Base-by-base conservation (phyloP, 1,140 invertebrate species). In the Papilio aristodemus region DNA sequence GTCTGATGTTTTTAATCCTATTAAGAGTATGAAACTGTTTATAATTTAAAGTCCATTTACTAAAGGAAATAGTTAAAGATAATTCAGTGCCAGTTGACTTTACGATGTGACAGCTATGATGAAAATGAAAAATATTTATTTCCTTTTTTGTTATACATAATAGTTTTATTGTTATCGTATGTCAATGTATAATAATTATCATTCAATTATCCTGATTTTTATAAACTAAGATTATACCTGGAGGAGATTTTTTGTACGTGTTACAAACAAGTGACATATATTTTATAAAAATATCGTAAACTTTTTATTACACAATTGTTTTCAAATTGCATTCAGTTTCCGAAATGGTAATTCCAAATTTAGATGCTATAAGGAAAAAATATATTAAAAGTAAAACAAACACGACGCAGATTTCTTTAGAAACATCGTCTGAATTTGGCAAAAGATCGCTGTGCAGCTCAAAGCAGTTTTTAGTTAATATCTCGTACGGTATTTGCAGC, bases 401-500 rank as follows among this genome's bases (percentile, higher is more conserved):
- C 19, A 38, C 63, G n/a, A 66, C 22, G 10, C 14, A 41, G 36
- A 27, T 71, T 59, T 68, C 64, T 68, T 60, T 41, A 71, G 27
- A 37, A 22, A 73, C 62, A 64, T 68, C 46, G 66, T 79, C 76
- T 64, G 38, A 81, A 81, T 78, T 83, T 75, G 71, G 78, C 71
- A 80, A 71, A 75, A 66, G 66, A 54, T 70, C 67, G n/a, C 72
- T 70, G 64, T 76, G 78, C 74, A 79, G 67, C 76, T 78, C 72
- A 72, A 79, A 73, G 72, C 77, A 71, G 78, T 84, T 85, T 86
- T 86, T 81, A 80, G 80, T 81, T 84, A 81, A 81, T 79, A 78
- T 79, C 77, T 71, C 82, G 79, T 86, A 90, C 86, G 87, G 87
- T 87, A 90, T 84, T 79, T 73, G 81, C 83, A 89, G 85, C 87